These are phyloP conservation scores for Himalopsyche japonica DNA, from an alignment of 2,888 invertebrate genomes.

Conservation along the genomic window DNA sequence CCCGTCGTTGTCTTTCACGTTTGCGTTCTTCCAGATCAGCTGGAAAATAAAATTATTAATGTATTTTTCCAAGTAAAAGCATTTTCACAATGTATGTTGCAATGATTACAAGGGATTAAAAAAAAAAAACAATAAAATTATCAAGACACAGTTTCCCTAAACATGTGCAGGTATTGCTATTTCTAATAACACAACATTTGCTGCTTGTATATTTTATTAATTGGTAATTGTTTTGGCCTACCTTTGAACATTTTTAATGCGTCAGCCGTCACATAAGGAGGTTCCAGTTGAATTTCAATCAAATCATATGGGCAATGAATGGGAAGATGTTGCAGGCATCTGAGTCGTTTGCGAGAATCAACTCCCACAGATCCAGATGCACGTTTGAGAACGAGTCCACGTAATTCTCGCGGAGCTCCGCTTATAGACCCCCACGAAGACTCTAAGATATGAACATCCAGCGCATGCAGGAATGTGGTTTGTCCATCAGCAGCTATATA, in stretches of 20 bases:
- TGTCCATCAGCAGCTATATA: constrained; percentile 84
- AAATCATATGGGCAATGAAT: constrained; percentile 88
- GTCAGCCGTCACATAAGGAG: constrained; percentile 70
- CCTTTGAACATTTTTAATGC: constrained; percentile 73
- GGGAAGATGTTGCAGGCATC: constrained; percentile 85
- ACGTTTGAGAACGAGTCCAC: constrained; percentile 82
- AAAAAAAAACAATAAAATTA: no score
- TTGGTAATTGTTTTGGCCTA: constrained; percentile 44
- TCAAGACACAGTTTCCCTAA: no score
- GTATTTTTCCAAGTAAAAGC: no score
- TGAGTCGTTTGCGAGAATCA: constrained; percentile 48
- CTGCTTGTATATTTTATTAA: no score
- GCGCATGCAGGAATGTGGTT: constrained; percentile 86
- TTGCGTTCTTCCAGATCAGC: constrained; percentile 76
- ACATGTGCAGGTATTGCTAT: no score
- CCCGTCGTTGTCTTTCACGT: constrained; percentile 69
- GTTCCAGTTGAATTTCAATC: constrained; percentile 80
- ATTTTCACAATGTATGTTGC: no score
- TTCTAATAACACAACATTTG: no score
- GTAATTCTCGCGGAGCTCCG: constrained; percentile 72
- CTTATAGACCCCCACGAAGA: constrained; percentile 83
- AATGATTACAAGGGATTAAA: no score
- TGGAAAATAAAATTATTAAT: constrained; percentile 45
- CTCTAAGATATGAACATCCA: constrained; percentile 89
- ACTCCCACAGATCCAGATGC: constrained; percentile 82